Evolutionary conservation across 2,797 vertebrate species (phyloP).

Genomic region (Squalus acanthias): DNA sequence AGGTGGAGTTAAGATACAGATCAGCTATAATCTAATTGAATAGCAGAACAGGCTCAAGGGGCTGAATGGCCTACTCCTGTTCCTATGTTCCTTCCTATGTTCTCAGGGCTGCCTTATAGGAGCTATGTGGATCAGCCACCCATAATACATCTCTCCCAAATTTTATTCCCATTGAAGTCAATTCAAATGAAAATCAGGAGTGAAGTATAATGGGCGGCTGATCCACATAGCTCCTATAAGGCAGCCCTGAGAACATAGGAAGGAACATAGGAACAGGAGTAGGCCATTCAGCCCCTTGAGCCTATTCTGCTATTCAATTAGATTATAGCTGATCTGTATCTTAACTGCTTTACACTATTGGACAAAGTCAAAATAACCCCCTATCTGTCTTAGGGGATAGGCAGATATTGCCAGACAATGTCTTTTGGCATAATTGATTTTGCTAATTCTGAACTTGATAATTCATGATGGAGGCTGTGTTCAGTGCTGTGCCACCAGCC

Average conservation of each 20-base stretch:
- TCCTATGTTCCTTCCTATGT: not conserved
- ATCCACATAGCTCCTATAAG: not conserved
- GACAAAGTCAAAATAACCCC: not conserved
- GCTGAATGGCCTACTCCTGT: no score
- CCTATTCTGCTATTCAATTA: not conserved
- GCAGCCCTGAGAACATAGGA: not conserved
- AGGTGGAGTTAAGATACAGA: not conserved
- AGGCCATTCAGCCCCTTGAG: no score
- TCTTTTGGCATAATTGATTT: not conserved
- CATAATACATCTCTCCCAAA: not conserved
- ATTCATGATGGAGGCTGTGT: not conserved
- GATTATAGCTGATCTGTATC: not conserved
- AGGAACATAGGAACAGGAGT: no score
- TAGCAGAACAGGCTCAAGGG: not conserved
- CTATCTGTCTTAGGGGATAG: not conserved
- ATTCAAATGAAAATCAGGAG: not conserved
- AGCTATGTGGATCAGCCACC: not conserved
- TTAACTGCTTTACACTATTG: not conserved
- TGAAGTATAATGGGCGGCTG: no score
- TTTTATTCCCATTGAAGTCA: not conserved
- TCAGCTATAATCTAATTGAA: not conserved
- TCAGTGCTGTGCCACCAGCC: not conserved
- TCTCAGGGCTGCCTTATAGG: not conserved
- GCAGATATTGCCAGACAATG: not conserved
- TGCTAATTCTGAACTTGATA: not conserved